Evolutionary conservation across 37 sponge, comb jelly and placozoan genomes (phyloP).

Genomic region (Agelas oroides): DNA sequence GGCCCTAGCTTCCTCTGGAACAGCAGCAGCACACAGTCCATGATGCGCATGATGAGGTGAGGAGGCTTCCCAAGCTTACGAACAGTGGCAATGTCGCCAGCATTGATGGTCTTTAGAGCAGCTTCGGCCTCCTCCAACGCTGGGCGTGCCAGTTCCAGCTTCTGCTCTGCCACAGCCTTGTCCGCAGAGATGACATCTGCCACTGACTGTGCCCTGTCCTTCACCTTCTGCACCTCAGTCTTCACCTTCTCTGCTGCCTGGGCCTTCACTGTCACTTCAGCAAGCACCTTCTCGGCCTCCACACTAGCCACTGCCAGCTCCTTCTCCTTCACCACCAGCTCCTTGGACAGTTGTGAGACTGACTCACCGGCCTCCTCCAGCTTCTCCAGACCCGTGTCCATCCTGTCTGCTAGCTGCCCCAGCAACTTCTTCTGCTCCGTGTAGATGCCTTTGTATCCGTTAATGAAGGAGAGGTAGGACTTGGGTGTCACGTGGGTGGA

Average conservation of each 20-base stretch:
- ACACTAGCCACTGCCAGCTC: conserved; percentile 89
- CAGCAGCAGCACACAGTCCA: conserved; percentile 97
- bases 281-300: conserved; percentile 94
- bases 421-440: conserved; percentile 82
- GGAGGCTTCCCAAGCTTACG: conserved; percentile 98
- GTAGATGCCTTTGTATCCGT: conserved; percentile 94
- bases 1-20: conserved; percentile 76
- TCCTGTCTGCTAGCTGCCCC: conserved; percentile 87
- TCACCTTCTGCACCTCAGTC: conserved; percentile 96
- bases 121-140: conserved; percentile 97
- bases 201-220: conserved; percentile 97
- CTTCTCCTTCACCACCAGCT: conserved; percentile 95
- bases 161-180: conserved; percentile 91
- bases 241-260: conserved; percentile 99
- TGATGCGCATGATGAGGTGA: conserved; percentile 99
- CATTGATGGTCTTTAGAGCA: conserved; percentile 97
- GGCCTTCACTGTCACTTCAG: conserved; percentile 95
- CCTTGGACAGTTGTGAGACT: conserved; percentile 86
- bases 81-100: conserved; percentile 96
- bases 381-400: conserved; percentile 96
- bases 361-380: conserved; percentile 93
- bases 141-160: conserved; percentile 93
- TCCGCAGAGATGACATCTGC: conserved; percentile 95
- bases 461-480: conserved; percentile 97
- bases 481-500: conserved; percentile 99